These are phyloP conservation scores for Drosophila triauraria DNA, from an alignment of 1,140 invertebrate species.

Conservation along the genomic window DNA sequence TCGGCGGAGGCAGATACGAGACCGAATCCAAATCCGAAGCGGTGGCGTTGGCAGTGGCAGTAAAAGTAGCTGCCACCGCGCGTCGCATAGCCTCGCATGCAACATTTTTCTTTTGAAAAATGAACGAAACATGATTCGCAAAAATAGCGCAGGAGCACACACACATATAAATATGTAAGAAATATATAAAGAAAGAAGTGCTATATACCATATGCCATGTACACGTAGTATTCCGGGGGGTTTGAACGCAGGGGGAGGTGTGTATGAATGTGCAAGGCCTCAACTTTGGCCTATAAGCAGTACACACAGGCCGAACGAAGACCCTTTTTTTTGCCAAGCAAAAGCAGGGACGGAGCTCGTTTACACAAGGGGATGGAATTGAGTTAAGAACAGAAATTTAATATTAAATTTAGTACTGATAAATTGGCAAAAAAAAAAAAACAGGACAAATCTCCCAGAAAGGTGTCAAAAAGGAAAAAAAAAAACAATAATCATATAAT, in stretches of 20 bases:
- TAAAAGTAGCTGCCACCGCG: conserved; percentile 74
- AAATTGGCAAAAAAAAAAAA: neutral
- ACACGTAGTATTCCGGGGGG: neutral
- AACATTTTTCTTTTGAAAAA: conserved; percentile 85
- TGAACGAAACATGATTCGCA: conserved; percentile 84
- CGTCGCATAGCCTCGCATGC: conserved; percentile 69
- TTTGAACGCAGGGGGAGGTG: neutral
- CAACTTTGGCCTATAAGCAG: conserved; percentile 80
- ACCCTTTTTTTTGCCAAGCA: conserved; percentile 16
- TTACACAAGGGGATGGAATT: neutral
- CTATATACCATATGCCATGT: conserved; percentile 34
- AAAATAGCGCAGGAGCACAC: conserved; percentile 49
- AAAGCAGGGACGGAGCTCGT: conserved; percentile 1
- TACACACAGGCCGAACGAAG: conserved; percentile 33
- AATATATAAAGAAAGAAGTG: conserved; percentile 38
- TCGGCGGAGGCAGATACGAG: conserved; percentile 22
- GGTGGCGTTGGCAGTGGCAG: conserved; percentile 61
- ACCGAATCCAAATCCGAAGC: conserved; percentile 22
- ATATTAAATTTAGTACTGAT: too few relatives aligned
- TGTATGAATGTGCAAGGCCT: conserved; percentile 35
- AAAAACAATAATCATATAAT: neutral
- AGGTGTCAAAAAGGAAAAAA: too few relatives aligned
- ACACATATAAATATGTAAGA: conserved; percentile 30
- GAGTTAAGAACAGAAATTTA: neutral
- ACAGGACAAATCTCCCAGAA: too few relatives aligned